Conservation (phyloP, 23 tunicate genomes). For the Styela clava region DNA sequence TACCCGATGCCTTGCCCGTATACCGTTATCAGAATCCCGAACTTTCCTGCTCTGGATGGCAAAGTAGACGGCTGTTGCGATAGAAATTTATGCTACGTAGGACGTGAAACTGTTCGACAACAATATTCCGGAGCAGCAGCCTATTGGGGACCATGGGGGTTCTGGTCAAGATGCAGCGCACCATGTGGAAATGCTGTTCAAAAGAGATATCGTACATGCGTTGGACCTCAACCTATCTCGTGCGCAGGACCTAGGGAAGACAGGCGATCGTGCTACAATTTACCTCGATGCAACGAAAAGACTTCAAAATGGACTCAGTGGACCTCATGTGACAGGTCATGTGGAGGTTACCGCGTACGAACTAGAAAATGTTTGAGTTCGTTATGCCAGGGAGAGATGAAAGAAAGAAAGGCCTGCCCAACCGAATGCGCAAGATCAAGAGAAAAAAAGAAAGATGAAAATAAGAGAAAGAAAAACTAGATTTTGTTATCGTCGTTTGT, state of each 20-base stretch:
- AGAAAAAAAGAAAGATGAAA: background rate
- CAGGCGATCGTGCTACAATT: constrained; percentile 38
- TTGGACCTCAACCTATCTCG: constrained; percentile 10
- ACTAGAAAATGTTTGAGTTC: constrained; percentile 1
- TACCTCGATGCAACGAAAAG: constrained; percentile 31
- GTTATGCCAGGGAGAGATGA: constrained; percentile 7
- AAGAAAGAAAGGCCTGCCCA: constrained; percentile 2
- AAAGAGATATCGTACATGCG: constrained; percentile 14
- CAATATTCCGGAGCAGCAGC: constrained; percentile 36
- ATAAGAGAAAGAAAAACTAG: background rate
- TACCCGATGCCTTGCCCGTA: constrained; percentile 33
- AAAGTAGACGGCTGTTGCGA: constrained; percentile 28
- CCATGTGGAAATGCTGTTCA: constrained; percentile 4
- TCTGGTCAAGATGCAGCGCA: constrained; percentile 14
- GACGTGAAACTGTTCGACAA: background rate
- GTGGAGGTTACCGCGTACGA: constrained; percentile 40
- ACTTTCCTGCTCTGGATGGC: constrained; percentile 30
- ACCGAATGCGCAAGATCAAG: background rate
- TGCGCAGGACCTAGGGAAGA: constrained; percentile 38
- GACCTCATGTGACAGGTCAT: constrained; percentile 32
- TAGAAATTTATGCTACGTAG: constrained; percentile 19
- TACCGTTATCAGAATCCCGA: constrained; percentile 21
- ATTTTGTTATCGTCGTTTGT: background rate
- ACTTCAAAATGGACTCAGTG: constrained; percentile 38
- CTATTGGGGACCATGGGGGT: constrained; percentile 28